Evolutionary conservation across 1,140 invertebrate species (phyloP).

Genomic region (Acyrthosiphon pisum): DNA sequence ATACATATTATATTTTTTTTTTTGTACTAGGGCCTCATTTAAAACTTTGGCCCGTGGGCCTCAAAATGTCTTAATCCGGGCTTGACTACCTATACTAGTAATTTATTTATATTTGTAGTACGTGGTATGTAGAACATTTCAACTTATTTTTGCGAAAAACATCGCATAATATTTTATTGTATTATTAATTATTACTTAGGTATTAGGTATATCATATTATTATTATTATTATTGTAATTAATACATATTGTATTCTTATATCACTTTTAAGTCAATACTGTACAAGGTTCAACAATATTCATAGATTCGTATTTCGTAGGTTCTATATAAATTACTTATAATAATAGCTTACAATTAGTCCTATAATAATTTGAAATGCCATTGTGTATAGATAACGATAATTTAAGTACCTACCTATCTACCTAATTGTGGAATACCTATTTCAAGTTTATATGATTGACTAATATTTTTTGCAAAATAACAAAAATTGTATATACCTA

Average conservation of each 20-base stretch:
- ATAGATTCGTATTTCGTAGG: neutral
- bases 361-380: neutral
- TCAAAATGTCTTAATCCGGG: too few species aligned
- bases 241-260: neutral
- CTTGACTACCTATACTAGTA: neutral
- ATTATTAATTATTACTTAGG: too few species aligned
- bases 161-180: too few species aligned
- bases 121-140: neutral
- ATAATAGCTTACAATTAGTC: neutral
- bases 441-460: neutral
- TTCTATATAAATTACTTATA: neutral
- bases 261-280: neutral
- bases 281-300: neutral
- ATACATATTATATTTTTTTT: too few species aligned
- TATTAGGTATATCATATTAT: neutral
- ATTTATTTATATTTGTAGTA: neutral
- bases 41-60: too few species aligned
- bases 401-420: neutral
- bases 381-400: neutral
- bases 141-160: neutral
- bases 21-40: too few species aligned
- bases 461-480: neutral
- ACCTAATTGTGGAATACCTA: neutral
- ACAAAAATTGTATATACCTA: neutral
- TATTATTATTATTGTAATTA: neutral